Evolutionary conservation across 2,113 vertebrate genomes (phyloP), one percentile per base, ranked within the genome.

Genomic region (Excalfactoria chinensis): DNA sequence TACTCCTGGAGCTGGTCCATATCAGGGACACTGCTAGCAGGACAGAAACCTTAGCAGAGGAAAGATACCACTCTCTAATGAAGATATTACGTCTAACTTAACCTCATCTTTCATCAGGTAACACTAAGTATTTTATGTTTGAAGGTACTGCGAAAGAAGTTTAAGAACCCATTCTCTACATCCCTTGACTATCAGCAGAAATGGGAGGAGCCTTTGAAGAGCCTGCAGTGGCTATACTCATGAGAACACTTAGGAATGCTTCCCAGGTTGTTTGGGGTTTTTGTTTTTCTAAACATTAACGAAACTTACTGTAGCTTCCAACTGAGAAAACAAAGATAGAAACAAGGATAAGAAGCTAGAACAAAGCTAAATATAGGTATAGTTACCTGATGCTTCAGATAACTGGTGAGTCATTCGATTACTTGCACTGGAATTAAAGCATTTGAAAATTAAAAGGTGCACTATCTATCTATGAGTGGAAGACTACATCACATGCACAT

Each of bases 361-460:
- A 92, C 71, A 91, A 94, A 80, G 60, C 82, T 92, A 81, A 92
- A 93, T 84, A 91, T 76, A 89, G 59, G 78, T 71, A 77, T 70
- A 93, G 89, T 64, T 96, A 95, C 85, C 89, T 92, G 91, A 93
- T 77, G 69, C 69, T 94, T 91, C 34, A 80, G 89, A 87, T 86
- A 95, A 83, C 49, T 30, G 7, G 46, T 87, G 94, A 96, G 56
- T 94, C 84, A 93, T 81, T 84, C 35, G 6, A 90, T 56, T 49
- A 77, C 60, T 56, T 81, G 88, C 13, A 51, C 62, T 83, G 74
- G 72, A 86, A 94, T 79, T 73, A 94, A 89, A 77, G 71, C 35
- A 44, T 46, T 34, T 7, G 11, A 91, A 87, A 92, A 94, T 90
- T 90, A 94, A 92, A 91, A 88, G 74, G 43, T 91, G 0, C 5